Percentiles rank a stretch among this genome's conserved stretches.
These are phyloP conservation scores for Varecia variegata DNA, from an alignment of 2,797 vertebrate species.

Conservation along the genomic window DNA sequence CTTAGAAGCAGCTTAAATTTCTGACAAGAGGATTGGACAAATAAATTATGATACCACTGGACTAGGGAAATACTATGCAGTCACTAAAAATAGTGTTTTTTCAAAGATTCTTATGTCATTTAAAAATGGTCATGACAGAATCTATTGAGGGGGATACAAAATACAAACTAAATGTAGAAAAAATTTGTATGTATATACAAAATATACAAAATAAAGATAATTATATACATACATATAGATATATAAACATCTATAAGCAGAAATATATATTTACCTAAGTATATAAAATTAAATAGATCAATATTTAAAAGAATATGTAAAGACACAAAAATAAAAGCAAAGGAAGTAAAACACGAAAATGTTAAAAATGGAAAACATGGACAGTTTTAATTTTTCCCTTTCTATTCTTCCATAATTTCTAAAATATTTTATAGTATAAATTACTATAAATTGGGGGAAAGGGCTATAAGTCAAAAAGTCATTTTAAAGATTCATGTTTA, in stretches of 20 bases:
- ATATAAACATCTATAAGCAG: neutral
- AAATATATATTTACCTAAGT: neutral
- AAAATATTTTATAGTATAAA: neutral
- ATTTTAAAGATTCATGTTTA: neutral
- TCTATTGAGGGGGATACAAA: neutral
- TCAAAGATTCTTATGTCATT: conserved; percentile 1
- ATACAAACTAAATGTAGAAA: neutral
- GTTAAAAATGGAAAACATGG: neutral
- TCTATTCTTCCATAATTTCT: neutral
- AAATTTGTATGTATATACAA: conserved; percentile 9
- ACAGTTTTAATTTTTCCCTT: neutral
- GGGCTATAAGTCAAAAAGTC: neutral
- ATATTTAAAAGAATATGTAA: neutral
- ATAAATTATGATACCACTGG: neutral
- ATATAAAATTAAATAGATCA: neutral
- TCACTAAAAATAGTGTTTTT: conserved; percentile 32
- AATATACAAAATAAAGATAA: conserved; percentile 29
- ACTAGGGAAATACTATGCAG: neutral
- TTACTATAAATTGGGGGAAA: neutral
- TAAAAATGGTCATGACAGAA: neutral
- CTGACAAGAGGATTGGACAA: neutral
- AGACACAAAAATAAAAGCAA: conserved; percentile 5
- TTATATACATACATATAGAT: neutral
- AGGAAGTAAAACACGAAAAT: conserved; percentile 47
- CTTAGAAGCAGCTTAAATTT: conserved; percentile 34